Evolutionary conservation across 1,140 invertebrate genomes (phyloP).

Genomic region (Sipha flava): DNA sequence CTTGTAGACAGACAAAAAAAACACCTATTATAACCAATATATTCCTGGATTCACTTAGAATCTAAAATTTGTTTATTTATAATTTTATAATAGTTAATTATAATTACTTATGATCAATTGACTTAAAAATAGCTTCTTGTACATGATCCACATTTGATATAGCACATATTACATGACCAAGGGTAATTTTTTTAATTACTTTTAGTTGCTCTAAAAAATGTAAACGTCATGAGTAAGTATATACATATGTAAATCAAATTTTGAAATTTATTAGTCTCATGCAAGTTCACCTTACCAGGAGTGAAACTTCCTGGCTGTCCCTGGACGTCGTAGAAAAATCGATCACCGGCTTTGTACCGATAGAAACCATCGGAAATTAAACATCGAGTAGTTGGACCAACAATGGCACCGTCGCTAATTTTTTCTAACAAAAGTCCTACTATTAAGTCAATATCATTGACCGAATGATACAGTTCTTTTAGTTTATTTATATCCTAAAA

Average conservation of each 20-base stretch:
- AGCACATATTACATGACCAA: not conserved
- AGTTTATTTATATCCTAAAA: conserved; percentile 47
- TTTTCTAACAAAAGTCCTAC: conserved; percentile 69
- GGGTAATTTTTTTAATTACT: not conserved
- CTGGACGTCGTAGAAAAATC: conserved; percentile 63
- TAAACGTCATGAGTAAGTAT: too few species aligned
- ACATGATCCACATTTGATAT: not conserved
- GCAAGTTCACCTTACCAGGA: too few species aligned
- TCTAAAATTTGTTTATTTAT: too few species aligned
- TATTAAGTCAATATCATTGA: conserved; percentile 72
- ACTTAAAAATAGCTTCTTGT: not conserved
- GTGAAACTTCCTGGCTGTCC: conserved; percentile 48
- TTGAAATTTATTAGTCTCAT: too few species aligned
- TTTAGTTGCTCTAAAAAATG: not conserved
- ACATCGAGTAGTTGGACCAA: conserved; percentile 78
- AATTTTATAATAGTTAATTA: not conserved
- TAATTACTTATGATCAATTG: not conserved
- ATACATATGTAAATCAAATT: too few species aligned
- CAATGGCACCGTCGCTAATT: conserved; percentile 54
- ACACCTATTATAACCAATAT: too few species aligned
- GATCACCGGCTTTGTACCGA: conserved; percentile 62
- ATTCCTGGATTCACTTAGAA: too few species aligned
- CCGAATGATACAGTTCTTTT: conserved; percentile 50
- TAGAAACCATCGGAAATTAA: conserved; percentile 76
- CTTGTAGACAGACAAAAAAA: too few species aligned